phyloP scores from a whole-genome alignment of 2,888 invertebrate species.

The Polymixis flavicincta region DNA sequence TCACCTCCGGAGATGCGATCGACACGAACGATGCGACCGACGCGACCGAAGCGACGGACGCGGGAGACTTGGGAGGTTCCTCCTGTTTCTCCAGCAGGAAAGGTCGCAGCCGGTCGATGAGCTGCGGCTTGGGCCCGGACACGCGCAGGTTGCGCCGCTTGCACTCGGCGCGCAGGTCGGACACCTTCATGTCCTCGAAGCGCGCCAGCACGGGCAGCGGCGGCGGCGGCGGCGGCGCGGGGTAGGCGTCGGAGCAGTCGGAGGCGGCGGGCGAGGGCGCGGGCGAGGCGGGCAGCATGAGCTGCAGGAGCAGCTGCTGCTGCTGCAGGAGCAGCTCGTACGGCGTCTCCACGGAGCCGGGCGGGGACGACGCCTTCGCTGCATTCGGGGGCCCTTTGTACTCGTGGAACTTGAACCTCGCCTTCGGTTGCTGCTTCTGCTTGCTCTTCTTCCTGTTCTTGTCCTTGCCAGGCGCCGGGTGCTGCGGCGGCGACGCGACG shows the following conservation, averaged over 20 bases:
- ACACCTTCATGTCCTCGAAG: constrained; percentile 98
- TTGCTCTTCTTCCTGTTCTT: constrained; percentile 95
- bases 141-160: constrained; percentile 98
- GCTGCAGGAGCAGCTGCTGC: constrained; percentile 97
- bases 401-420: constrained; percentile 98
- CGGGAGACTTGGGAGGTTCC: constrained; percentile 86
- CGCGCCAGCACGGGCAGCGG: constrained; percentile 91
- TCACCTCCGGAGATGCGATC: constrained; percentile 79
- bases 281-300: constrained; percentile 94
- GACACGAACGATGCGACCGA: constrained; percentile 79
- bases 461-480: constrained; percentile 93
- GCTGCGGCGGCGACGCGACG: constrained; percentile 84
- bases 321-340: constrained; percentile 98
- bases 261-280: constrained; percentile 85
- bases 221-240: constrained; percentile 87
- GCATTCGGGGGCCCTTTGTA: constrained; percentile 96
- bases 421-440: constrained; percentile 93
- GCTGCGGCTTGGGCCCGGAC: constrained; percentile 98
- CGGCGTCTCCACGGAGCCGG: constrained; percentile 93
- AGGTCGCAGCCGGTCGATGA: constrained; percentile 97
- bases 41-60: constrained; percentile 73
- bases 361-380: constrained; percentile 93
- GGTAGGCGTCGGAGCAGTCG: constrained; percentile 80
- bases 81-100: constrained; percentile 90
- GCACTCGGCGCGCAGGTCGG: constrained; percentile 97